Percentiles rank a stretch among this genome's conserved stretches.
Evolutionary conservation across 2,797 vertebrate species (phyloP).

Genomic region (Phoxinus dragarum): DNA sequence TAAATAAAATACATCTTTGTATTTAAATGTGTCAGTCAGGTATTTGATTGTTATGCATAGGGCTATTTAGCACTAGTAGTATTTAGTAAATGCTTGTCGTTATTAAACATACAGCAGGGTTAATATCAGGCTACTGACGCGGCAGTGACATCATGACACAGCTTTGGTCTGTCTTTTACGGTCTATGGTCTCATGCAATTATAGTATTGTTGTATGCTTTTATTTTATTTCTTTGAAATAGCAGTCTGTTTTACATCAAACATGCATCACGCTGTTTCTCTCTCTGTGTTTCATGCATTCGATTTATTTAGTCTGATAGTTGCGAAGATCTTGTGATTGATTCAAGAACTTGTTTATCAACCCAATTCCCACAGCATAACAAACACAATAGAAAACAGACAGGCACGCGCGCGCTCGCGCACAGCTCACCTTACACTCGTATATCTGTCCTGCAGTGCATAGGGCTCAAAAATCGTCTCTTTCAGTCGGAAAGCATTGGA

Average conservation of each 20-base stretch:
- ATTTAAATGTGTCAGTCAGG: not conserved
- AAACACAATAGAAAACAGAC: not conserved
- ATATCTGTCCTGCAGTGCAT: not conserved
- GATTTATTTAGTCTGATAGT: too few relatives aligned
- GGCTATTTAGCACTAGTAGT: not conserved
- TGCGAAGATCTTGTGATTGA: not conserved
- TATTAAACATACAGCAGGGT: not conserved
- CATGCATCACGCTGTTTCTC: not conserved
- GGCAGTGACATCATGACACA: not conserved
- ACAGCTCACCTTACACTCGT: constrained; percentile 26
- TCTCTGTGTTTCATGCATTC: not conserved
- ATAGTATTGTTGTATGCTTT: not conserved
- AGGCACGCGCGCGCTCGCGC: too few relatives aligned
- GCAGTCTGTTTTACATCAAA: not conserved
- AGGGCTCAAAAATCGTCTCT: not conserved
- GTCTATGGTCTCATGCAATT: too few relatives aligned
- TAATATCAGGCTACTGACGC: not conserved
- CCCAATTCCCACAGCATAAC: too few relatives aligned
- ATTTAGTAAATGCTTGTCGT: too few relatives aligned
- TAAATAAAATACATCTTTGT: not conserved
- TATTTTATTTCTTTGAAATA: not conserved
- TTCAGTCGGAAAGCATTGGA: constrained; percentile 7
- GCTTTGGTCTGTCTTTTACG: not conserved
- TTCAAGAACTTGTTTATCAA: not conserved
- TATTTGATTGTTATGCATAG: too few relatives aligned